phyloP scores from a whole-genome alignment of 1,140 invertebrate genomes.

The Meloidogyne floridensis region DNA sequence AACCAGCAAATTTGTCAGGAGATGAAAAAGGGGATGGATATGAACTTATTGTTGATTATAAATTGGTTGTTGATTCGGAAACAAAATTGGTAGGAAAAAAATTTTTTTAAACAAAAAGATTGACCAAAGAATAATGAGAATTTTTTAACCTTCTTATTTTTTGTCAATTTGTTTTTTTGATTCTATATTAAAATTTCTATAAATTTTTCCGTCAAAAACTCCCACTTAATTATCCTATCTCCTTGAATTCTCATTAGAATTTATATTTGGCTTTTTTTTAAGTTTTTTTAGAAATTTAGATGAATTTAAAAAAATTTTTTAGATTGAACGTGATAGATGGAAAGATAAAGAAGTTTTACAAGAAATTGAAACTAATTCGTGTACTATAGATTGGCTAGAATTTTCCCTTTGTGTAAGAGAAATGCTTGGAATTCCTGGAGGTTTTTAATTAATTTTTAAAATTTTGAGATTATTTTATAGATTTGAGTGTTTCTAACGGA shows the following conservation, averaged over 20 bases:
- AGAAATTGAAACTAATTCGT: conserved; percentile 22
- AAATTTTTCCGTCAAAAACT: too few relatives aligned
- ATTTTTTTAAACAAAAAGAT: too few relatives aligned
- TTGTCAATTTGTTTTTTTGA: too few relatives aligned
- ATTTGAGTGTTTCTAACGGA: conserved; percentile 10
- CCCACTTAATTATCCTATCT: too few relatives aligned
- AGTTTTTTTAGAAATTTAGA: too few relatives aligned
- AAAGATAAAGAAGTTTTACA: conserved; percentile 14
- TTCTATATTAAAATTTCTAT: too few relatives aligned
- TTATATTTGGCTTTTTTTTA: too few relatives aligned
- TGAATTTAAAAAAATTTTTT: neutral
- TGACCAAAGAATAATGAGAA: too few relatives aligned
- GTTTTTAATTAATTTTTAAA: neutral
- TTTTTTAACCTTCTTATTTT: too few relatives aligned
- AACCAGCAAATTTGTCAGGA: conserved; percentile 2
- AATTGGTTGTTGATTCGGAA: conserved; percentile 1
- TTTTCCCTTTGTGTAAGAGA: conserved; percentile 8
- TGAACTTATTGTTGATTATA: conserved; percentile 13
- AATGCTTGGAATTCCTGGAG: conserved; percentile 20
- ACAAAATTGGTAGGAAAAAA: conserved; percentile 27
- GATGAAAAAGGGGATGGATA: neutral
- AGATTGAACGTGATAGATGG: conserved; percentile 27
- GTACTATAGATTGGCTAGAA: conserved; percentile 15
- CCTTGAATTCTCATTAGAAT: too few relatives aligned
- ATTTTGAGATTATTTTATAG: neutral